Percentiles rank a stretch among this genome's conserved stretches.
These are phyloP conservation scores for Apodemia hepburni DNA, from an alignment of 2,888 invertebrate genomes.

Conservation along the genomic window DNA sequence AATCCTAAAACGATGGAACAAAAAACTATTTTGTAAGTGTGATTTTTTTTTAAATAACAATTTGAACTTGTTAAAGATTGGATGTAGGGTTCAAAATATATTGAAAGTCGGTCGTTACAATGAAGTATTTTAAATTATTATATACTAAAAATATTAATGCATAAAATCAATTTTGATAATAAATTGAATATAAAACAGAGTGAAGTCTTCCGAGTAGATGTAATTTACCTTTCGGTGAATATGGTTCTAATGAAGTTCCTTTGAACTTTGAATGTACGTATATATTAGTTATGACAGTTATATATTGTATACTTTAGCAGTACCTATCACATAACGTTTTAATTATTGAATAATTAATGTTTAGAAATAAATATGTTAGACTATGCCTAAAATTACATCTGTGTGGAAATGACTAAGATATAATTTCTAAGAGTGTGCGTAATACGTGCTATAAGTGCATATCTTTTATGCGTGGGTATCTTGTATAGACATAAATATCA, in stretches of 20 bases:
- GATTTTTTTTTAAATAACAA: background rate
- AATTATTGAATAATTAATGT: background rate
- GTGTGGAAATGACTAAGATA: background rate
- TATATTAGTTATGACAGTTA: slow-evolving; percentile 48
- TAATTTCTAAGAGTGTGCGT: too few relatives aligned
- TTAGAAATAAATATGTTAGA: background rate
- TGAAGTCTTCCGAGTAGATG: slow-evolving; percentile 76
- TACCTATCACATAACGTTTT: background rate
- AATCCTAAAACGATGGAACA: background rate
- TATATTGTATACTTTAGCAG: background rate
- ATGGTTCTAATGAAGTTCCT: slow-evolving; percentile 32
- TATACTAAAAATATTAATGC: background rate
- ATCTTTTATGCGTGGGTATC: too few relatives aligned
- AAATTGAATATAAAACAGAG: slow-evolving; percentile 44
- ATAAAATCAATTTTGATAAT: background rate
- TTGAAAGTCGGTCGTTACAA: background rate
- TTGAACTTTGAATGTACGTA: slow-evolving; percentile 51
- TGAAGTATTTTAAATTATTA: background rate
- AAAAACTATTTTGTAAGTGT: background rate
- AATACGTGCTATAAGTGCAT: too few relatives aligned
- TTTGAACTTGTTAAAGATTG: background rate
- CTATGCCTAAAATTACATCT: background rate
- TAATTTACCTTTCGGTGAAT: slow-evolving; percentile 34
- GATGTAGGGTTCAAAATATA: background rate
- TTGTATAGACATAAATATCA: too few relatives aligned